Evolutionary conservation across 2,113 vertebrate genomes (phyloP), one percentile per base, ranked within the genome.

Genomic region (Protobothrops mucrosquamatus): DNA sequence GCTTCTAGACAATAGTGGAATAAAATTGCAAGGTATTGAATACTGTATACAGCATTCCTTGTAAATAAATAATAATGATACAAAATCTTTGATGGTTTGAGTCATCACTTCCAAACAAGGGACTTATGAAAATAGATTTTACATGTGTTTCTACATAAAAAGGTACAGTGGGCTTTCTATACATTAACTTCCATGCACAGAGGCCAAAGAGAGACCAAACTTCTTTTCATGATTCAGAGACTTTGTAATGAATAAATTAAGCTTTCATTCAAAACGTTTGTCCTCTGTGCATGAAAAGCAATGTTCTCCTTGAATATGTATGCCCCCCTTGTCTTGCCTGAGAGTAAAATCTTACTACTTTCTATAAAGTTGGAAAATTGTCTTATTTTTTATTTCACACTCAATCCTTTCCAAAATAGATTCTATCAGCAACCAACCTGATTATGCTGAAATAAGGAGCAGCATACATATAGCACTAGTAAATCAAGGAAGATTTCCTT

Each of bases 401-500:
- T 85, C 90, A 54, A 10, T 93, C 48, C 87, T 87, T 59, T 64
- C 51, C 14, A 18, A 87, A 59, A 43, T 12, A 89, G 34, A 26
- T 92, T 93, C 43, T 87, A 90, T 91, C 93, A 52, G 89, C n/a
- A 92, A 51, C 22, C 46, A 12, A 39, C 91, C 96, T 74, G 39
- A 46, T 93, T 74, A 12, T 12, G 89, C 85, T 94, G 88, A 94
- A 96, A 74, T 90, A 91, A 96, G 89, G 18, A 39, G 0, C 56
- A 86, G 54, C 56, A 92, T 94, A 94, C 0, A 4, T 87, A 91
- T 57, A 96, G 92, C 95, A 96, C 95, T 94, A 87, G 22, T n/a
- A 59, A 51, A 34, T 14, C 74, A 22, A 88, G 94, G 90, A 24
- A 74, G 92, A 92, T 89, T 26, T 11, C 12, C 6, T 81, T 81